These are phyloP conservation scores for Anticlea derivata DNA, from an alignment of 2,888 invertebrate species.

Conservation along the genomic window DNA sequence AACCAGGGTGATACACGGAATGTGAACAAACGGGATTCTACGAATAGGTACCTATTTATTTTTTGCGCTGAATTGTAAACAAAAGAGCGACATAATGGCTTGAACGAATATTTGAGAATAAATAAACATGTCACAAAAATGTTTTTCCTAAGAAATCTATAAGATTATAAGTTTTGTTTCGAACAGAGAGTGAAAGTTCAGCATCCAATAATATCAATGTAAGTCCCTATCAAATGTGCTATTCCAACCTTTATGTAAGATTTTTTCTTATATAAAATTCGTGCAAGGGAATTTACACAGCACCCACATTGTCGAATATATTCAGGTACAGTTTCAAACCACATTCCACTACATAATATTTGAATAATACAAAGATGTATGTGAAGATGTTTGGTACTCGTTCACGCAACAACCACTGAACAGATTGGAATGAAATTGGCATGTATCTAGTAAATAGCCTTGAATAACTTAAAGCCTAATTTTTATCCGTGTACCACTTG, in stretches of 20 bases:
- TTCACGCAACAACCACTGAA: no score
- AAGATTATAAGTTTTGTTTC: conserved; percentile 45
- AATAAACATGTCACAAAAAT: conserved; percentile 20
- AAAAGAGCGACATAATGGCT: not conserved
- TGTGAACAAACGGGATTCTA: conserved; percentile 8
- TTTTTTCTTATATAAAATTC: conserved; percentile 1
- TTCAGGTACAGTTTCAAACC: not conserved
- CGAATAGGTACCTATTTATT: not conserved
- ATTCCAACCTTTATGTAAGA: not conserved
- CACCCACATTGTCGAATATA: conserved; percentile 9
- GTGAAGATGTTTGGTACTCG: no score
- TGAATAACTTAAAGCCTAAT: no score
- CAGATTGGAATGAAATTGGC: no score
- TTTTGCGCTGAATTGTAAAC: not conserved
- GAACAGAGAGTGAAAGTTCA: conserved; percentile 32
- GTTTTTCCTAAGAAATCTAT: conserved; percentile 51
- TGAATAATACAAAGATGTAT: no score
- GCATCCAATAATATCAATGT: conserved; percentile 19
- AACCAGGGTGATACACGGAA: conserved; percentile 11
- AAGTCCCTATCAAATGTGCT: conserved; percentile 9
- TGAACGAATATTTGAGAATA: conserved; percentile 1
- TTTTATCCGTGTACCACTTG: no score
- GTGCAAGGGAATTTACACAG: conserved; percentile 10
- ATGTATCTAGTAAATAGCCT: no score
- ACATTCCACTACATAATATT: no score